These are phyloP conservation scores for Pasiphila rectangulata DNA, from an alignment of 2,888 invertebrate genomes.

Conservation along the genomic window DNA sequence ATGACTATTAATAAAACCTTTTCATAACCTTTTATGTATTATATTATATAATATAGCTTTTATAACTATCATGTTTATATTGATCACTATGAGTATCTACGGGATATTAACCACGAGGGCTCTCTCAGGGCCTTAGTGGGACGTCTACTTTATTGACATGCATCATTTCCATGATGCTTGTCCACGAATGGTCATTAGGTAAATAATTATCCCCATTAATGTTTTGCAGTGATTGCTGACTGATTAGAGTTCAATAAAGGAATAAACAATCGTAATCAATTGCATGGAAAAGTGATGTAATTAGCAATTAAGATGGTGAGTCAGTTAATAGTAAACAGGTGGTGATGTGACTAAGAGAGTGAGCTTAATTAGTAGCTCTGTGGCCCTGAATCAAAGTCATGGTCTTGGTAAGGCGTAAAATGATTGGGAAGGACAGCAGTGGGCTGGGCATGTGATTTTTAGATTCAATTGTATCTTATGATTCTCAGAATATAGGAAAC, in stretches of 20 bases:
- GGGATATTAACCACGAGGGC: too few relatives aligned
- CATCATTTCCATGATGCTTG: too few relatives aligned
- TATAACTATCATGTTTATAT: too few relatives aligned
- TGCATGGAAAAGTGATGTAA: slow-evolving; percentile 33
- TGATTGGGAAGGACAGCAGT: slow-evolving; percentile 6
- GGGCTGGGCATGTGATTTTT: too few relatives aligned
- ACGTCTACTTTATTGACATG: too few relatives aligned
- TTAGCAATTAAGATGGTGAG: slow-evolving; percentile 28
- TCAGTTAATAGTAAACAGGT: slow-evolving; percentile 33
- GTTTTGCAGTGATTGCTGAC: slow-evolving; percentile 8
- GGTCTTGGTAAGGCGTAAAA: slow-evolving; percentile 10
- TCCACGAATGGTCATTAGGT: neutral
- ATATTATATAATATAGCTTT: too few relatives aligned
- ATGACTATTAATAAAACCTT: too few relatives aligned
- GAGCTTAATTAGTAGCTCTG: slow-evolving; percentile 7
- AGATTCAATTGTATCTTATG: too few relatives aligned
- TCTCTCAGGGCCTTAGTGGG: too few relatives aligned
- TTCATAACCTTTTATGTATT: too few relatives aligned
- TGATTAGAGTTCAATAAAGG: slow-evolving; percentile 14
- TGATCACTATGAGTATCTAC: too few relatives aligned
- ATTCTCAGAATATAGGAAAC: too few relatives aligned
- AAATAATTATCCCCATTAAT: slow-evolving; percentile 15
- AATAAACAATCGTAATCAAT: slow-evolving; percentile 28
- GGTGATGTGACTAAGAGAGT: slow-evolving; percentile 32
- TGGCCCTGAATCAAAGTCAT: slow-evolving; percentile 17